These are phyloP conservation scores for Sebastes schlegelii DNA, from an alignment of 2,113 vertebrate genomes.

Conservation along the genomic window DNA sequence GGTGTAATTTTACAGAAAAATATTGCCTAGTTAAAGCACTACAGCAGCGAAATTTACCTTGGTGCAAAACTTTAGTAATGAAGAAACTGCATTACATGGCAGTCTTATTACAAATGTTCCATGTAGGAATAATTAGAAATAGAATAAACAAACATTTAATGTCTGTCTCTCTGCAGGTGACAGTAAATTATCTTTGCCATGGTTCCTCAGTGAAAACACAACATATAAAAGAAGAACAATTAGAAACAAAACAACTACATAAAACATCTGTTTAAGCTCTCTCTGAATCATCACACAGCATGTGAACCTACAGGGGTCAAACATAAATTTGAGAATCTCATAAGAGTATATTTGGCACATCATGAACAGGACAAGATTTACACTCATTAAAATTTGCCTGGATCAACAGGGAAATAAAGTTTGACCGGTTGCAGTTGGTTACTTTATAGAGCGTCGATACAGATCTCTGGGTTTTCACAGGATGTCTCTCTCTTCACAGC, in stretches of 20 bases:
- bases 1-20: conserved; percentile 72
- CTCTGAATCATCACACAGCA: conserved; percentile 57
- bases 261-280: conserved; percentile 59
- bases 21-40: conserved; percentile 73
- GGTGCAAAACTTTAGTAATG: conserved; percentile 77
- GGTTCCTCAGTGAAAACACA: conserved; percentile 76
- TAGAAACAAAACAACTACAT: conserved; percentile 64
- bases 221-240: conserved; percentile 72
- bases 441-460: conserved; percentile 62
- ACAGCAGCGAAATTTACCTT: conserved; percentile 71
- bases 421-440: conserved; percentile 68
- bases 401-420: conserved; percentile 65
- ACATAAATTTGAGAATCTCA: conserved; percentile 63
- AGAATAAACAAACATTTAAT: conserved; percentile 78
- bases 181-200: conserved; percentile 77
- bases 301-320: conserved; percentile 58
- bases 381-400: conserved; percentile 33
- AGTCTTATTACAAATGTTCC: conserved; percentile 78
- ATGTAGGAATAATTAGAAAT: conserved; percentile 80
- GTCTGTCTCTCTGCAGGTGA: conserved; percentile 81
- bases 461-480: conserved; percentile 67
- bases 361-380: conserved; percentile 42
- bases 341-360: conserved; percentile 44
- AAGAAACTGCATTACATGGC: conserved; percentile 77
- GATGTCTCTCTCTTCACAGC: conserved; percentile 68